phyloP scores from a whole-genome alignment of 2,797 vertebrate genomes.

The Gouania willdenowi region DNA sequence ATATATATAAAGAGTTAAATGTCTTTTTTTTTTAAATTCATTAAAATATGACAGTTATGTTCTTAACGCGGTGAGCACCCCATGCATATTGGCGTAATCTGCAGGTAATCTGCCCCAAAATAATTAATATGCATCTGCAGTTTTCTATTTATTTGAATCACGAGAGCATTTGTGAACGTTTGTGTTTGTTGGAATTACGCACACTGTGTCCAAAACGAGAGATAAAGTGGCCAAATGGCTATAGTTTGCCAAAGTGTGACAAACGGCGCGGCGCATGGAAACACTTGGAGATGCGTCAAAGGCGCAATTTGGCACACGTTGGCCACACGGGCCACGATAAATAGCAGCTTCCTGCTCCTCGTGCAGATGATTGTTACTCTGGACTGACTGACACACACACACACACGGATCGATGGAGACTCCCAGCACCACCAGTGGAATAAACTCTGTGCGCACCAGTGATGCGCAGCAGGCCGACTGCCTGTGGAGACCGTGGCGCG shows the following conservation, averaged over 20 bases:
- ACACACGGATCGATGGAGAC: conserved; percentile 44
- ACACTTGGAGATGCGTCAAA: conserved; percentile 64
- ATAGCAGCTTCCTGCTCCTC: conserved; percentile 40
- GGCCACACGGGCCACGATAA: conserved; percentile 33
- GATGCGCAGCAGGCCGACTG: conserved; percentile 4
- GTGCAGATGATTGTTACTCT: conserved; percentile 13
- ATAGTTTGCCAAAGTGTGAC: conserved; percentile 66
- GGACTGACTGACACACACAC: conserved; percentile 6
- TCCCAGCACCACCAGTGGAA: conserved; percentile 20
- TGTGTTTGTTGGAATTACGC: too few relatives aligned
- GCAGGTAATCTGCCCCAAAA: too few relatives aligned
- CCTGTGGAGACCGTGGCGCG: conserved; percentile 72
- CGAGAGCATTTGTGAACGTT: neutral
- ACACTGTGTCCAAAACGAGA: too few relatives aligned
- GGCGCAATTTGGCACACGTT: conserved; percentile 73
- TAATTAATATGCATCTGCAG: too few relatives aligned
- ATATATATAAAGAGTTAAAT: neutral
- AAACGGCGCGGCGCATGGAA: conserved; percentile 56
- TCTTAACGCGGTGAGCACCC: too few relatives aligned
- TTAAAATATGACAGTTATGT: too few relatives aligned
- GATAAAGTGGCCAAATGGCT: conserved; percentile 49
- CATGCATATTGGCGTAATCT: too few relatives aligned
- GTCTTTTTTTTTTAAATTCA: too few relatives aligned
- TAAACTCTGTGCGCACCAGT: conserved; percentile 15
- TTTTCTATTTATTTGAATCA: too few relatives aligned